Evolutionary conservation across 2,888 invertebrate genomes (phyloP).

Genomic region (Bombylius major): DNA sequence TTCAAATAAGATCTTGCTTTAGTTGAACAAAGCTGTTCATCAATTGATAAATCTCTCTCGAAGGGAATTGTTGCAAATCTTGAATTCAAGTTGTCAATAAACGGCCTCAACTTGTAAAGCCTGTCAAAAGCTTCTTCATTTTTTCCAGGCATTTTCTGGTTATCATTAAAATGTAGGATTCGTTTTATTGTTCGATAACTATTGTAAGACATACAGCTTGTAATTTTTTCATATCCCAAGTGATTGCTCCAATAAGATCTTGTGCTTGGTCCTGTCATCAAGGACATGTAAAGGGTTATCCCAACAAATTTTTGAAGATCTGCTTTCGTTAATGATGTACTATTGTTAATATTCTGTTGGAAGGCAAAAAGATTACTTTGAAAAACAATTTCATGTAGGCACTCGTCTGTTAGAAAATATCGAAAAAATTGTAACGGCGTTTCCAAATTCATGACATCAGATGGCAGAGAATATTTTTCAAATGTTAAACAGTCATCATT

Average conservation of each 20-base stretch:
- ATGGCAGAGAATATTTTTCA: too few relatives aligned
- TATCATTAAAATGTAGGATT: background rate
- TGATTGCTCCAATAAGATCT: too few relatives aligned
- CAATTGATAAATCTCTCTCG: slow-evolving; percentile 13
- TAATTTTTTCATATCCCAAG: background rate
- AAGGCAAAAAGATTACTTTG: background rate
- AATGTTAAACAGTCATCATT: too few relatives aligned
- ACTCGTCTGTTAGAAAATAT: background rate
- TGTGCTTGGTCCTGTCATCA: too few relatives aligned
- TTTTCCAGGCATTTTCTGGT: background rate
- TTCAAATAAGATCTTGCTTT: slow-evolving; percentile 12
- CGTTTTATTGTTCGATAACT: background rate
- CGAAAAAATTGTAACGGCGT: background rate
- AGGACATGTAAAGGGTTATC: too few relatives aligned
- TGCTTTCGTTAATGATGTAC: too few relatives aligned
- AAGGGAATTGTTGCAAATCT: slow-evolving; percentile 6
- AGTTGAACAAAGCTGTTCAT: slow-evolving; percentile 7
- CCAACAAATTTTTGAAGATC: too few relatives aligned
- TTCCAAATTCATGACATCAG: background rate
- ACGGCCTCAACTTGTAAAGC: background rate
- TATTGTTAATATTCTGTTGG: too few relatives aligned
- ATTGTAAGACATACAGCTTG: background rate
- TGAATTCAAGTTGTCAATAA: background rate
- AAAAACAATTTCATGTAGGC: background rate
- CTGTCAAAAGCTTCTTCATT: background rate